Evolutionary conservation across 2,888 invertebrate species (phyloP).

Genomic region (Ariolimax columbianus): DNA sequence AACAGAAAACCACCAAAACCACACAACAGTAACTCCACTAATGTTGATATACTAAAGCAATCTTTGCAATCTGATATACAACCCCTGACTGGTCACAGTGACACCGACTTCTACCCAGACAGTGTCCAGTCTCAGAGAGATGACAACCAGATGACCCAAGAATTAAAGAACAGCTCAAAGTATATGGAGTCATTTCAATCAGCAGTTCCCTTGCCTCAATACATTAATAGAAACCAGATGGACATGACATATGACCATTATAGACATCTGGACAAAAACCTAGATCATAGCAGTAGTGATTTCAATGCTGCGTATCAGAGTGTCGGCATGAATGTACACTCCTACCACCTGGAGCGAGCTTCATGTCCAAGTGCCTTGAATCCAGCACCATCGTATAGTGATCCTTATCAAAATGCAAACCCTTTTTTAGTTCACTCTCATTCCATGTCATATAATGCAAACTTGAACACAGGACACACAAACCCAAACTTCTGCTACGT

Average conservation of each 20-base stretch:
- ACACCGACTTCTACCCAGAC: neutral
- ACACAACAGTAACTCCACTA: neutral
- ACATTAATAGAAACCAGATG: neutral
- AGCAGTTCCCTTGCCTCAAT: neutral
- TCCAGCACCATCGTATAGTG: constrained; percentile 1
- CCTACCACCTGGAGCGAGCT: constrained; percentile 19
- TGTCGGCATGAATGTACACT: neutral
- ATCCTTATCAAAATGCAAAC: constrained; percentile 24
- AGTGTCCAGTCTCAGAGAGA: constrained; percentile 1
- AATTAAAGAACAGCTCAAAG: constrained; percentile 1
- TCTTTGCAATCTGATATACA: constrained; percentile 8
- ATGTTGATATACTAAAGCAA: constrained; percentile 13
- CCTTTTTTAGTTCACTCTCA: constrained; percentile 2
- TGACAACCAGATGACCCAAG: neutral
- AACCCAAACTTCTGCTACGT: constrained; percentile 34
- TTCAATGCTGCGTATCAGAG: neutral
- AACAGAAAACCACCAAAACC: constrained; percentile 12
- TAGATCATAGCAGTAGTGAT: neutral
- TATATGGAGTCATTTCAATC: neutral
- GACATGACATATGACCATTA: neutral
- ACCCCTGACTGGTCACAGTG: neutral
- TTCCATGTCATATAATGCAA: constrained; percentile 21
- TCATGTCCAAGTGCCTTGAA: neutral
- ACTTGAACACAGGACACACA: constrained; percentile 15
- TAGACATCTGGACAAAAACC: neutral